Evolutionary conservation across 2,113 vertebrate species (phyloP).

Genomic region (Mandrillus leucophaeus): DNA sequence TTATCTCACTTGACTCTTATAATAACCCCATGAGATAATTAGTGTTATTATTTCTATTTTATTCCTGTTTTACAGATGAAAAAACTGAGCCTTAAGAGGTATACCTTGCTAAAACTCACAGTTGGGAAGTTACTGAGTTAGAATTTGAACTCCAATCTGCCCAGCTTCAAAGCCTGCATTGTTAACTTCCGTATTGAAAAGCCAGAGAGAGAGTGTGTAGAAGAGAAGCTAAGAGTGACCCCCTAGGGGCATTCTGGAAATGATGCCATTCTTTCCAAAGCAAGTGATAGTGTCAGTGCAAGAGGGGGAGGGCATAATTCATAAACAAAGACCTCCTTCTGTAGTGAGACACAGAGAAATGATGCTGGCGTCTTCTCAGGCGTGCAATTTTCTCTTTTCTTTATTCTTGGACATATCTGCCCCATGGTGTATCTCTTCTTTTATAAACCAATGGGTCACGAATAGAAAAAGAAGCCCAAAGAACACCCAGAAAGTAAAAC

Average conservation of each 20-base stretch:
- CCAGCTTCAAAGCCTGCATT: neutral
- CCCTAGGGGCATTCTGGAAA: neutral
- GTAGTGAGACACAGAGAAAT: neutral
- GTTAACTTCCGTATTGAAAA: neutral
- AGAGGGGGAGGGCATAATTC: too few relatives aligned
- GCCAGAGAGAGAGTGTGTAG: neutral
- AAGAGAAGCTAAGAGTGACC: neutral
- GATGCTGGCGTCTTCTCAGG: neutral
- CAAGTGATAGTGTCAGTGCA: accelerated
- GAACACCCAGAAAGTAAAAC: neutral
- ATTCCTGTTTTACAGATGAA: neutral
- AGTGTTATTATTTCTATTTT: neutral
- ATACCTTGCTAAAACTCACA: neutral
- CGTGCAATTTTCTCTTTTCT: accelerated
- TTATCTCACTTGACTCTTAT: neutral
- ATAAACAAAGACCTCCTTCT: neutral
- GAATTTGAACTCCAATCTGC: neutral
- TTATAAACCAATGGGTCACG: neutral
- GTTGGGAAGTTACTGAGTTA: neutral
- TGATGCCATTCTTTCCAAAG: neutral
- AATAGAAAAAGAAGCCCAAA: neutral
- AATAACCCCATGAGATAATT: neutral
- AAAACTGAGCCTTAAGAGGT: neutral
- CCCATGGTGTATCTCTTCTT: neutral
- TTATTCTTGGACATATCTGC: neutral